Percentiles rank a stretch among this genome's conserved stretches.
Evolutionary conservation across 2,888 invertebrate genomes (phyloP).

Genomic region (Tipula lateralis): DNA sequence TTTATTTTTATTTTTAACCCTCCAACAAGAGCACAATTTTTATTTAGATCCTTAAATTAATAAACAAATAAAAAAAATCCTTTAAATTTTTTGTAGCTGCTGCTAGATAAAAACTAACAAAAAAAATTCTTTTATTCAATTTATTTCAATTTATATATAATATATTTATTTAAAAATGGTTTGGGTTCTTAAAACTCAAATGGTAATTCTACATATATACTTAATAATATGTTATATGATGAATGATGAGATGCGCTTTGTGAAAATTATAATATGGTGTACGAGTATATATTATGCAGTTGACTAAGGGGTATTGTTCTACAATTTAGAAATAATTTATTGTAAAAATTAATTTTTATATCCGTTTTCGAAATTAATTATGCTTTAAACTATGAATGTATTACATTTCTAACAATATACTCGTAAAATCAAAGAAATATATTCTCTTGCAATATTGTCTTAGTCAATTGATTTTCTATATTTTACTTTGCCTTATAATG

Average conservation of each 20-base stretch:
- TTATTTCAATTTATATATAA: constrained; percentile 1
- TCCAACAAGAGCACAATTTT: background rate
- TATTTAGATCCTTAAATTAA: constrained; percentile 24
- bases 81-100: background rate
- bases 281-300: background rate
- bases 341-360: background rate
- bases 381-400: background rate
- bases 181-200: background rate
- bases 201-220: background rate
- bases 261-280: background rate
- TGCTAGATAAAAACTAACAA: background rate
- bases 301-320: background rate
- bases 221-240: background rate
- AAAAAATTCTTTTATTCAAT: constrained; percentile 11
- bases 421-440: no score
- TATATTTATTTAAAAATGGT: background rate
- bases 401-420: no score
- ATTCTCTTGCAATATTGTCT: no score
- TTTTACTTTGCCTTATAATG: no score
- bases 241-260: background rate
- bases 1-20: background rate
- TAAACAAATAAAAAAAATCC: constrained; percentile 24
- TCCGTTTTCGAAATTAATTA: background rate
- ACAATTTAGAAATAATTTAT: background rate
- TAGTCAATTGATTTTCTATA: no score